These are phyloP conservation scores for Cantharis rufa DNA, from an alignment of 2,888 invertebrate species.

Conservation along the genomic window DNA sequence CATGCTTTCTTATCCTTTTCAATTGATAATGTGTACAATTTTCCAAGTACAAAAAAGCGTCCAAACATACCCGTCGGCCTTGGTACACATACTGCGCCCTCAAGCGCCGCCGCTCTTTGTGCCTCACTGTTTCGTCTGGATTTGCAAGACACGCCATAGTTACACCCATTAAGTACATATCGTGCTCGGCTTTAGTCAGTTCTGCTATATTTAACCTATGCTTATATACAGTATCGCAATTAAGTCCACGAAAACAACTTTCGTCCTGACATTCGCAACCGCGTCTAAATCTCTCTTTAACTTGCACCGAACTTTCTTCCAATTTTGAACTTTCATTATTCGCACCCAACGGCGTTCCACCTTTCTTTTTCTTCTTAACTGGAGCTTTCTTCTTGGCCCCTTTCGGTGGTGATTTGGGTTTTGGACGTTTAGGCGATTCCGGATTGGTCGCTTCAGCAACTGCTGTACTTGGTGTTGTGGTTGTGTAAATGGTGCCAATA, in stretches of 20 bases:
- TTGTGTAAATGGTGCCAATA: slow-evolving; percentile 49
- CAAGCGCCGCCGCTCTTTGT: slow-evolving; percentile 72
- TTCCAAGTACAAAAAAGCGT: slow-evolving; percentile 78
- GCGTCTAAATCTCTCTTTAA: slow-evolving; percentile 68
- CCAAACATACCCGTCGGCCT: slow-evolving; percentile 75
- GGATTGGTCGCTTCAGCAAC: slow-evolving; percentile 37
- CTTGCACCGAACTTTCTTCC: slow-evolving; percentile 72
- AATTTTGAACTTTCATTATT: slow-evolving; percentile 66
- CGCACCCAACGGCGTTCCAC: slow-evolving; percentile 52
- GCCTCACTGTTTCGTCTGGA: slow-evolving; percentile 71
- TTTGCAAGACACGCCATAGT: slow-evolving; percentile 80
- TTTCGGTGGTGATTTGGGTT: slow-evolving; percentile 56
- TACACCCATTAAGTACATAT: slow-evolving; percentile 85
- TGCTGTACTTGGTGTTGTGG: slow-evolving; percentile 26
- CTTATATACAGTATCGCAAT: slow-evolving; percentile 74
- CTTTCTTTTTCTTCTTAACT: slow-evolving; percentile 60
- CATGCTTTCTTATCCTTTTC: slow-evolving; percentile 76
- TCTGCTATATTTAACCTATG: slow-evolving; percentile 80
- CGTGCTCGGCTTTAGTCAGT: slow-evolving; percentile 78
- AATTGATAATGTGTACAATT: slow-evolving; percentile 80
- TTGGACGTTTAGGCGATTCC: slow-evolving; percentile 36
- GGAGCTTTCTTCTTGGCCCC: slow-evolving; percentile 51
- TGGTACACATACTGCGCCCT: slow-evolving; percentile 79
- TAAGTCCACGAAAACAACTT: slow-evolving; percentile 75
- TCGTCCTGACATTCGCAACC: slow-evolving; percentile 79